Evolutionary conservation across 2,113 vertebrate species (phyloP).

Genomic region (Penelope pileata): DNA sequence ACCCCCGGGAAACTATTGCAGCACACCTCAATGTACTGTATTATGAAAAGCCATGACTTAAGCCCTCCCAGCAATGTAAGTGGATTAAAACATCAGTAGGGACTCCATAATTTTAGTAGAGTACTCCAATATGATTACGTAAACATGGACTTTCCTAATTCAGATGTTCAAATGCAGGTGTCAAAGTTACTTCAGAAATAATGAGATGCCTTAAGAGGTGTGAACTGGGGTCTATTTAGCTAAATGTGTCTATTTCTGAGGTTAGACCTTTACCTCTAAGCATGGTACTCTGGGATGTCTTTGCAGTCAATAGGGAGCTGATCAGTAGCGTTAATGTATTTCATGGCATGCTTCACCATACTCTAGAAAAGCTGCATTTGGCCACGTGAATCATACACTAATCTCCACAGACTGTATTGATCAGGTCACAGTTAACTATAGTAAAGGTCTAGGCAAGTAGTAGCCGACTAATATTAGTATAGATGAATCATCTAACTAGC

Average conservation of each 20-base stretch:
- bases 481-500: slow-evolving; percentile 16
- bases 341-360: not conserved
- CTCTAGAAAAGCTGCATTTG: not conserved
- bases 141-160: not conserved
- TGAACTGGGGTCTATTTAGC: not conserved
- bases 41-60: not conserved
- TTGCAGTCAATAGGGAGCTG: not conserved
- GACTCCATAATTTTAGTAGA: not conserved
- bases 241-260: not conserved
- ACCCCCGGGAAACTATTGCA: not conserved
- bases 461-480: not conserved
- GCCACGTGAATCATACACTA: not conserved
- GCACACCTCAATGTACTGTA: not conserved
- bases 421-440: not conserved
- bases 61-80: not conserved
- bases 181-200: not conserved
- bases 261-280: not conserved
- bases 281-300: not conserved
- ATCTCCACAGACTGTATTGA: not conserved
- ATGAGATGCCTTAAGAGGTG: not conserved
- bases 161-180: not conserved
- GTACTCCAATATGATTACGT: not conserved
- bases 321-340: not conserved
- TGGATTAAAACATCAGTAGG: not conserved
- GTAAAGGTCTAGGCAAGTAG: not conserved